Evolutionary conservation across 2,888 invertebrate genomes (phyloP).

Genomic region (Leuctra nigra): DNA sequence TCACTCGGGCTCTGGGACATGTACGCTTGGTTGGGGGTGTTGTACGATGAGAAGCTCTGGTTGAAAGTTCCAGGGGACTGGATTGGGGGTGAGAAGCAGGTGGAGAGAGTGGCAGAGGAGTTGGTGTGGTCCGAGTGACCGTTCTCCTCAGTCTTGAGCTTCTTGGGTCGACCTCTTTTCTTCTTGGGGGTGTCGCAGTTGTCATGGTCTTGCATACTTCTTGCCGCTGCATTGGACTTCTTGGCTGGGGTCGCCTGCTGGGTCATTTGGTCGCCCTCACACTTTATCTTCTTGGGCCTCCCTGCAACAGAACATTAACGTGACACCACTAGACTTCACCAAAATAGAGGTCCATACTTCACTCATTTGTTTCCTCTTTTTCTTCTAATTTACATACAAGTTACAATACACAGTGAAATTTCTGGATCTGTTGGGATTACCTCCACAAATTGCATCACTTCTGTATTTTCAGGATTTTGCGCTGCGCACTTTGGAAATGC

Average conservation of each 20-base stretch:
- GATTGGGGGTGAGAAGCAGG: constrained; percentile 46
- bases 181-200: constrained; percentile 69
- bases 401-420: too few relatives aligned
- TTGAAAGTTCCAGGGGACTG: constrained; percentile 46
- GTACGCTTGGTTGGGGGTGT: constrained; percentile 32
- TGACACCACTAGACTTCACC: too few relatives aligned
- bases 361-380: too few relatives aligned
- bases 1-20: constrained; percentile 34
- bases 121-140: constrained; percentile 36
- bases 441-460: too few relatives aligned
- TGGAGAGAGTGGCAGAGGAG: constrained; percentile 42
- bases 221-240: constrained; percentile 31
- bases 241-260: constrained; percentile 44
- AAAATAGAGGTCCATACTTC: too few relatives aligned
- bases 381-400: too few relatives aligned
- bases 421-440: too few relatives aligned
- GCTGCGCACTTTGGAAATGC: too few relatives aligned
- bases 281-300: constrained; percentile 77
- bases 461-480: too few relatives aligned
- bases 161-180: constrained; percentile 82
- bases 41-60: constrained; percentile 35
- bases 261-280: constrained; percentile 60
- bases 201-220: constrained; percentile 33
- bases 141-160: constrained; percentile 60
- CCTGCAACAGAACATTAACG: too few relatives aligned